A percentile compares a stretch with the other conserved stretches of the same genome.
Evolutionary conservation across 2,113 vertebrate genomes (phyloP).

Genomic region (Scortum barcoo): DNA sequence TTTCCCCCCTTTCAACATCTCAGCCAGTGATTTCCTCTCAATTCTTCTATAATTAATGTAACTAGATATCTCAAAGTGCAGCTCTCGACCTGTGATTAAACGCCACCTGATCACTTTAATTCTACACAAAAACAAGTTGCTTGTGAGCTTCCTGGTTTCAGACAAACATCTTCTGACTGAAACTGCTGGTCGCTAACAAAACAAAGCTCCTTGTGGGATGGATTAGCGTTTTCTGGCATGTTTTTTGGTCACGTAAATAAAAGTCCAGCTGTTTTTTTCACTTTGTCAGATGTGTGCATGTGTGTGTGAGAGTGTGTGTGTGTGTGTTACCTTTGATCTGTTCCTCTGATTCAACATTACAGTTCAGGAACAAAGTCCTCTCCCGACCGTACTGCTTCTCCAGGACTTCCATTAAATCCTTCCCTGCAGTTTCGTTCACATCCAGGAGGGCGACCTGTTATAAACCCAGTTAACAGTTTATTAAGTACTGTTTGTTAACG

Average conservation of each 20-base stretch:
- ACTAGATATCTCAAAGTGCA: background rate
- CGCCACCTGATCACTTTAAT: background rate
- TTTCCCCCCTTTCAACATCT: too few species aligned
- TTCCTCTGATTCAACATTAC: constrained; percentile 76
- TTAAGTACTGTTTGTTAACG: too few species aligned
- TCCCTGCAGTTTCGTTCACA: constrained; percentile 58
- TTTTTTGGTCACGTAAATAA: constrained; percentile 1
- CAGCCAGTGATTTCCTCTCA: background rate
- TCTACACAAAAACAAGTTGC: background rate
- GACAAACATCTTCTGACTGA: background rate
- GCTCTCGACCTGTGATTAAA: background rate
- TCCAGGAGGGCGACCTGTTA: constrained; percentile 78
- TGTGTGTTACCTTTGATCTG: constrained; percentile 75
- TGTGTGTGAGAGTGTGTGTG: too few species aligned
- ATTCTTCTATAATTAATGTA: background rate
- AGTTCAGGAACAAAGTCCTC: constrained; percentile 59
- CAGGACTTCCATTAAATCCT: constrained; percentile 50
- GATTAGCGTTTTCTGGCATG: background rate
- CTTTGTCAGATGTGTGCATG: too few species aligned
- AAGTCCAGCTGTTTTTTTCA: background rate
- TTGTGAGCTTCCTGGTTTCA: background rate
- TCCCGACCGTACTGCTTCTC: constrained; percentile 57
- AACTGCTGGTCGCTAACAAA: background rate
- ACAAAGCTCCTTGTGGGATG: background rate
- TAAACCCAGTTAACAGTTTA: background rate